Evolutionary conservation across 1,140 invertebrate species (phyloP).

Genomic region (Ooceraea biroi): DNA sequence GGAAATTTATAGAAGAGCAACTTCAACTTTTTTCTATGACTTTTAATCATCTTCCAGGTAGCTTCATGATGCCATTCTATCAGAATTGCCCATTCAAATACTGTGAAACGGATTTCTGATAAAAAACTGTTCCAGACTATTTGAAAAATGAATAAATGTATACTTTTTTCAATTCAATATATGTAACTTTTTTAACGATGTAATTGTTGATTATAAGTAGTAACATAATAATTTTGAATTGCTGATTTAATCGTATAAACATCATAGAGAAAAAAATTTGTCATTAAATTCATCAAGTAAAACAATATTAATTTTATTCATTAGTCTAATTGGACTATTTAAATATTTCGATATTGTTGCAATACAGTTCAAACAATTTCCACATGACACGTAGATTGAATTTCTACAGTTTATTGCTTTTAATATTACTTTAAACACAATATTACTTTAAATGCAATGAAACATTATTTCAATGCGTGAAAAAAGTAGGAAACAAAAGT

Average conservation of each 20-base stretch:
- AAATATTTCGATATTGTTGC: too few species aligned
- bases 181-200: neutral
- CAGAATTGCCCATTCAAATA: neutral
- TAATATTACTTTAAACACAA: too few species aligned
- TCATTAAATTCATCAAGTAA: neutral
- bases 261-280: neutral
- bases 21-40: too few species aligned
- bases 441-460: neutral
- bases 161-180: too few species aligned
- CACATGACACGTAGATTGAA: neutral
- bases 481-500: neutral
- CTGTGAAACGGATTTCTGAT: neutral
- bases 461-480: neutral
- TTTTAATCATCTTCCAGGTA: too few species aligned
- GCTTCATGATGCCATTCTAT: too few species aligned
- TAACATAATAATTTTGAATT: conserved; percentile 21
- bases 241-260: neutral
- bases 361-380: too few species aligned
- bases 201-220: neutral
- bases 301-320: too few species aligned
- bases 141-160: too few species aligned
- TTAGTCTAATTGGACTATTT: too few species aligned
- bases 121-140: too few species aligned
- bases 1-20: too few species aligned
- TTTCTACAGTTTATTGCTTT: neutral